Base-by-base conservation (phyloP, 2,113 vertebrate species). In the Callipepla californica region DNA sequence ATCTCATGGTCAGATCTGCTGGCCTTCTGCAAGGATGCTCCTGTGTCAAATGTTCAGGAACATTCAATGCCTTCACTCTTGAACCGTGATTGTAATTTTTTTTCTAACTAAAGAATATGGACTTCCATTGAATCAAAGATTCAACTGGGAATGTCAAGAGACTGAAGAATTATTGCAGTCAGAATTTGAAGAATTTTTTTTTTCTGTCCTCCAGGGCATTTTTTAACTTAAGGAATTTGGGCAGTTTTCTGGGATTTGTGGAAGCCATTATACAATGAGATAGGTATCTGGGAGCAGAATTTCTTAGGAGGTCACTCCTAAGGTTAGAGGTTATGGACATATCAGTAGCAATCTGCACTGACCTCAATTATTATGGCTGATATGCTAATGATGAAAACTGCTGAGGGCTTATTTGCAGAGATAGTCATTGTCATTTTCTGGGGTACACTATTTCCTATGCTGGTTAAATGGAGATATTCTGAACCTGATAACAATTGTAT, bases 301-400 rank as follows among this genome's bases (percentile, higher is more conserved):
- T 85, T 92, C 47, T 66, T 67, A 68, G 26, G 12, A 28, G 6
- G 15, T 79, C 25, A 21, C 22, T 59, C 36, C 36, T 36, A 36
- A 36, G 36, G 36, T 36, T 53, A 17, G 15, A 23, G 6, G 12
- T 75, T 16, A 3, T 76, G 57, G 25, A 12, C 18, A 3, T 59
- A 25, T 22, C 42, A 53, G 15, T 26, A 89, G 32, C 40, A 36
- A 28, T 38, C 26, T 28, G 7, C 40, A 8, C 36, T 72, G 68
- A 68, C 6, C 18, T 76, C 34, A 45, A 47, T 32, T 59, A 25
- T 86, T 34, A 48, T 30, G 38, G 30, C n/a, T 76, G 26, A 22
- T 22, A 21, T 0, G 8, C 7, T 55, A 67, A 36, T 0, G 0
- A 70, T 63, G 3, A 83, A 59, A 45, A 13, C 5, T 50, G 67